Conservation (phyloP, 23 tunicate genomes). For the Styela plicata region DNA sequence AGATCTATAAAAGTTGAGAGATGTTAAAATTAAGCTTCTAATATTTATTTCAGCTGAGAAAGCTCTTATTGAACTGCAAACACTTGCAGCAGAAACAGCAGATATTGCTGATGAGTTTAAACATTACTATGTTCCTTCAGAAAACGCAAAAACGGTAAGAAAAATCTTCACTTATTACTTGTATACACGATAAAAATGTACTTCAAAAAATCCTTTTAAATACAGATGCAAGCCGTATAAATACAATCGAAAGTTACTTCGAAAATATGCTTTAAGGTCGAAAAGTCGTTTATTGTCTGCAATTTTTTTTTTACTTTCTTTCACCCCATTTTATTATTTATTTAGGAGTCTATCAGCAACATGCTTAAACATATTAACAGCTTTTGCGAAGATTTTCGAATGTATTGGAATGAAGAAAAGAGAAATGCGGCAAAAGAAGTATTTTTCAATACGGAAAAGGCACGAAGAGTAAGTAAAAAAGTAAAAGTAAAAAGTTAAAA, state of each 20-base stretch:
- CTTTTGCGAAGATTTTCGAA: slow-evolving; percentile 56
- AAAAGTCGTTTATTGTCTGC: too few species aligned
- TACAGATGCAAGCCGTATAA: too few species aligned
- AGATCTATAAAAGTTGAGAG: too few species aligned
- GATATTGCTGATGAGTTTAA: slow-evolving; percentile 62
- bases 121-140: slow-evolving; percentile 49
- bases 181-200: too few species aligned
- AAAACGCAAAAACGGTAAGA: slow-evolving; percentile 17
- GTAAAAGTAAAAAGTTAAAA: too few species aligned
- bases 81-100: slow-evolving; percentile 35
- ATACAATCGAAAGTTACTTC: too few species aligned
- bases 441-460: slow-evolving; percentile 60
- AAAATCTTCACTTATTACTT: too few species aligned
- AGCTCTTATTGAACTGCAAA: slow-evolving; percentile 9
- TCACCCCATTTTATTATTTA: neutral
- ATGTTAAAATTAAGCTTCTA: too few species aligned
- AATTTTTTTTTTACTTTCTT: neutral
- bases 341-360: slow-evolving; percentile 37
- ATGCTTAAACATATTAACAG: slow-evolving; percentile 45
- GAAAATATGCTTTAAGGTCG: too few species aligned
- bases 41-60: slow-evolving; percentile 26
- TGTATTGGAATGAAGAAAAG: slow-evolving; percentile 42
- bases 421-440: slow-evolving; percentile 47
- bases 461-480: slow-evolving; percentile 33
- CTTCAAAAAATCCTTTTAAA: too few species aligned